Conservation (phyloP, 2,113 vertebrate species). For the Halcyon senegalensis region DNA sequence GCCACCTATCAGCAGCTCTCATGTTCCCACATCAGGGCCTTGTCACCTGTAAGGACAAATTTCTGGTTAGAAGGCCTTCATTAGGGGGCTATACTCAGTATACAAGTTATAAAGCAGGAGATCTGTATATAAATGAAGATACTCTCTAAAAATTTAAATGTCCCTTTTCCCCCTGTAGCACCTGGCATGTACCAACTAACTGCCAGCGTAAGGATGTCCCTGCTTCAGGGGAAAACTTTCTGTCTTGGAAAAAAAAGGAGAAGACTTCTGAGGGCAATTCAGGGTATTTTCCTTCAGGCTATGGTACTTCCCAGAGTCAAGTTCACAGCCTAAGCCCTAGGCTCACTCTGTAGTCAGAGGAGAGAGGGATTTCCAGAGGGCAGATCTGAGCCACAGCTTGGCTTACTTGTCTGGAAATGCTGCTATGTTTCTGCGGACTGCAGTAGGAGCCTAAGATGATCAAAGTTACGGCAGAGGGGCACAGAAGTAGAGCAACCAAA, state of each 20-base stretch:
- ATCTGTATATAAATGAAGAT: not conserved
- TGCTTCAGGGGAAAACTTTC: not conserved
- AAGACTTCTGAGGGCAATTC: not conserved
- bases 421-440: not conserved
- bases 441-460: not conserved
- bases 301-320: not conserved
- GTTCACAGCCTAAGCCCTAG: not conserved
- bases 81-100: not conserved
- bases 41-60: not conserved
- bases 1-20: not conserved
- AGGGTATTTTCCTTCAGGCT: not conserved
- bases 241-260: not conserved
- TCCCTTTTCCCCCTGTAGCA: not conserved
- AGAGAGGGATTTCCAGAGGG: not conserved
- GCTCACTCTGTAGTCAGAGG: accelerated
- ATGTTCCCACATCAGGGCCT: not conserved
- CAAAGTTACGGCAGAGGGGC: not conserved
- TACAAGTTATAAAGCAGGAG: not conserved
- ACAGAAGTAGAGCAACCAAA: not conserved
- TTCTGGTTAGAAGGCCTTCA: not conserved
- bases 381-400: not conserved
- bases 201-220: not conserved
- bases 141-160: not conserved
- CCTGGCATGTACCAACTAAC: not conserved
- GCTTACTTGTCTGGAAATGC: not conserved